Conservation (phyloP, 1,140 invertebrate species). For the Drosophila subobscura region DNA sequence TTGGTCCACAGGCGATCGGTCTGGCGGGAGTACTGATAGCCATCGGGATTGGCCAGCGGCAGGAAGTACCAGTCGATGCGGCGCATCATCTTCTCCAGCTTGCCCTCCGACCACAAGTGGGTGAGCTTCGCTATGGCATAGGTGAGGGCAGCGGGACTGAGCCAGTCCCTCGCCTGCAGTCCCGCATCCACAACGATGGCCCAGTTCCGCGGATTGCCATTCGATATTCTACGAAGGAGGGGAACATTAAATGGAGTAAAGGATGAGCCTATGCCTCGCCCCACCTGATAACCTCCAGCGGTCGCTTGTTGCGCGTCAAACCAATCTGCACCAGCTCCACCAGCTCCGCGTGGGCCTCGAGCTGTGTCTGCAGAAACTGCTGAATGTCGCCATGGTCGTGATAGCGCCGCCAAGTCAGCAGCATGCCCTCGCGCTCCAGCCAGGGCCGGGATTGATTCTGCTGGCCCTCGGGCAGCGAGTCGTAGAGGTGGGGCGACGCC, state of each 20-base stretch:
- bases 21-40: constrained; percentile 87
- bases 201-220: constrained; percentile 86
- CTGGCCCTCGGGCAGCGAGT: constrained; percentile 16
- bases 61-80: constrained; percentile 92
- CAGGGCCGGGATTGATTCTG: constrained; percentile 79
- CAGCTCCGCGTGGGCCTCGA: constrained; percentile 86
- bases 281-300: constrained; percentile 86
- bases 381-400: constrained; percentile 88
- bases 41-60: constrained; percentile 89
- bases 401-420: constrained; percentile 89
- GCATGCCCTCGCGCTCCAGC: constrained; percentile 85
- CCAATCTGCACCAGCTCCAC: constrained; percentile 88
- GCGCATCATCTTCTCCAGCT: constrained; percentile 86
- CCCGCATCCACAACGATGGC: constrained; percentile 88
- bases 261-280: neutral
- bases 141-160: constrained; percentile 91
- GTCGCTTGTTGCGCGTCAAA: constrained; percentile 88
- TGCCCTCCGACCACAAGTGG: constrained; percentile 85
- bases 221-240: constrained; percentile 85
- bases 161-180: constrained; percentile 94
- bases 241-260: neutral
- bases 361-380: constrained; percentile 88
- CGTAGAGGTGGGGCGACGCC: too few species aligned
- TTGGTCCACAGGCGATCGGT: constrained; percentile 89
- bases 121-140: constrained; percentile 90